A percentile compares a stretch with the other conserved stretches of the same genome.
Evolutionary conservation across 2,888 invertebrate species (phyloP).

Genomic region (Napeogenes sylphis): DNA sequence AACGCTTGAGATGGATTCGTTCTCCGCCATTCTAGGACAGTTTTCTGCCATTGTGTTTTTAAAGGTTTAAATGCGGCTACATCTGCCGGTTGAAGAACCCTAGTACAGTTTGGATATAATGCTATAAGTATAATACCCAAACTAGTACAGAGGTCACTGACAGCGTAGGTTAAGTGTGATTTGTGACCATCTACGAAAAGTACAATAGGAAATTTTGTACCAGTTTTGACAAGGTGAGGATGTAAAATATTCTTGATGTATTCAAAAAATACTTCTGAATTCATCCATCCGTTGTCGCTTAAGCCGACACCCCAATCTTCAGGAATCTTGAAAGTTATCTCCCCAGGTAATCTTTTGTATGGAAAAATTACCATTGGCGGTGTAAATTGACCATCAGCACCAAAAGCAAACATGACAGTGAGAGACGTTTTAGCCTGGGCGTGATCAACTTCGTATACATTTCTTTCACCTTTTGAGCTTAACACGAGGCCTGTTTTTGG

Average conservation of each 20-base stretch:
- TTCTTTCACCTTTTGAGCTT: conserved; percentile 33
- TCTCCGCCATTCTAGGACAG: conserved; percentile 7
- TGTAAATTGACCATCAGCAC: conserved; percentile 40
- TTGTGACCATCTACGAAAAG: conserved; percentile 33
- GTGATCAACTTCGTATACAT: conserved; percentile 50
- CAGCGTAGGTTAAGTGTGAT: conserved; percentile 24
- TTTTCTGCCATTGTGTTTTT: conserved; percentile 11
- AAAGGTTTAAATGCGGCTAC: conserved; percentile 13
- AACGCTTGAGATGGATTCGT: conserved; percentile 5
- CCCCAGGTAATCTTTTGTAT: conserved; percentile 8
- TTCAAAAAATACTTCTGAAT: conserved; percentile 47
- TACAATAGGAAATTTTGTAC: conserved; percentile 25
- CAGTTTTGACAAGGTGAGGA: conserved; percentile 12
- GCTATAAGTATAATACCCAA: background rate
- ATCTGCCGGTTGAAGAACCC: conserved; percentile 11
- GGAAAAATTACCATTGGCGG: conserved; percentile 43
- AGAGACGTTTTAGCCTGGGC: conserved; percentile 43
- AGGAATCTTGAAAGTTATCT: conserved; percentile 4
- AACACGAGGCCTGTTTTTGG: conserved; percentile 26
- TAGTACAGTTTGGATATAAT: conserved; percentile 13
- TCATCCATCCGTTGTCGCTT: conserved; percentile 56
- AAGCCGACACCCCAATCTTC: conserved; percentile 45
- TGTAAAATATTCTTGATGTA: conserved; percentile 37
- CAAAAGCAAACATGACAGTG: conserved; percentile 53
- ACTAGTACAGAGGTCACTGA: conserved; percentile 15